Conservation (phyloP, 1,140 invertebrate species). For the Drosophila repletoides region DNA sequence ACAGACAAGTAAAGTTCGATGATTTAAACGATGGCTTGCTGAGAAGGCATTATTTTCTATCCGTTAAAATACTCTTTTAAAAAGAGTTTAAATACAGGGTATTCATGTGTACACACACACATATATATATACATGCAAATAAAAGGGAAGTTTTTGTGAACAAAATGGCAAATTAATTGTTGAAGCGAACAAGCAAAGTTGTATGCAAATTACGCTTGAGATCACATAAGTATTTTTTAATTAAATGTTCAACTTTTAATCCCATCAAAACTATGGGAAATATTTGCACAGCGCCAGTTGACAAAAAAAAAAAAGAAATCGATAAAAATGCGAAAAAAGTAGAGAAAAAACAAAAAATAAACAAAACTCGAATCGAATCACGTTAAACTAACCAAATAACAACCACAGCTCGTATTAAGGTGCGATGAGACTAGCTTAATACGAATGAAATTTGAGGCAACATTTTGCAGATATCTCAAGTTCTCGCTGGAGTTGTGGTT, state of each 20-base stretch:
- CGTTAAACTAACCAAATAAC: conserved; percentile 11
- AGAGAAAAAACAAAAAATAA: neutral
- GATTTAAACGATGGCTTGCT: too few relatives aligned
- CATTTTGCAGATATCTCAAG: too few relatives aligned
- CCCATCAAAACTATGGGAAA: conserved; percentile 22
- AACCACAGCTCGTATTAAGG: too few relatives aligned
- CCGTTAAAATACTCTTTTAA: too few relatives aligned
- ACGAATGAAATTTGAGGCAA: too few relatives aligned
- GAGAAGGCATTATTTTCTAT: too few relatives aligned
- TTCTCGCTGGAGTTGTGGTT: too few relatives aligned
- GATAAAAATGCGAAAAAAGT: conserved; percentile 33
- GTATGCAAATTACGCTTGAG: conserved; percentile 34
- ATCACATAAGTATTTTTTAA: conserved; percentile 42
- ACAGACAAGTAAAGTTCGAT: too few relatives aligned
- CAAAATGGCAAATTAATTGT: conserved; percentile 49
- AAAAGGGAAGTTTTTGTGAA: conserved; percentile 22
- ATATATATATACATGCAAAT: neutral
- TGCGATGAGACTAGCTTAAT: too few relatives aligned
- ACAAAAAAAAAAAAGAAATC: conserved; percentile 1
- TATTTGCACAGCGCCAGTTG: conserved; percentile 38
- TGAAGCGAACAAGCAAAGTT: conserved; percentile 27
- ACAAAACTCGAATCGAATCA: neutral
- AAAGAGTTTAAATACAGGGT: too few relatives aligned
- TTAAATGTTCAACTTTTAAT: conserved; percentile 55
- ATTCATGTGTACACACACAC: neutral